Conservation (phyloP, 30 jellyfish, hydroid and myxozoan genomes). For the Rhopilema esculentum region DNA sequence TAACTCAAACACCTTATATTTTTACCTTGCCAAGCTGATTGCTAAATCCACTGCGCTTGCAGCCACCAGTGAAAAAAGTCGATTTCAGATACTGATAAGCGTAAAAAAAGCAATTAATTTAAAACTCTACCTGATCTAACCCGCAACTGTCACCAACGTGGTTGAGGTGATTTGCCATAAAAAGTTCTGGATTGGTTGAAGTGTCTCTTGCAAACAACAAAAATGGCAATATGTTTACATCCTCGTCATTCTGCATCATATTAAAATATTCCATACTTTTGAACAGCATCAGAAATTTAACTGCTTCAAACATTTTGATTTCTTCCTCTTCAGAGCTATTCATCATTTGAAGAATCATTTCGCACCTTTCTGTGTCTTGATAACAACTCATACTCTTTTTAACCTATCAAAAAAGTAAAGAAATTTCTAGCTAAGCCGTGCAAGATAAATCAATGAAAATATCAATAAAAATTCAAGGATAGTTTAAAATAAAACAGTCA, state of each 20-base stretch:
- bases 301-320: slow-evolving; percentile 63
- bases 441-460: no score
- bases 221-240: slow-evolving; percentile 3
- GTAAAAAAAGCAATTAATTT: no score
- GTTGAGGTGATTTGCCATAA: slow-evolving; percentile 69
- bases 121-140: slow-evolving; percentile 60
- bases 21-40: no score
- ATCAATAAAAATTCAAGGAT: no score
- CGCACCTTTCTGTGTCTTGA: slow-evolving; percentile 33
- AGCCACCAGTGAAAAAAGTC: no score
- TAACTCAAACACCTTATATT: no score
- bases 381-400: slow-evolving; percentile 19
- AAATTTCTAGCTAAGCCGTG: no score
- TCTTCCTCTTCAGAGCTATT: slow-evolving; percentile 36
- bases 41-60: no score
- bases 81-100: no score
- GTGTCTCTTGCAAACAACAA: slow-evolving; percentile 78
- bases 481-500: no score
- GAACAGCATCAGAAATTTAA: slow-evolving; percentile 62
- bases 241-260: slow-evolving; percentile 36
- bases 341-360: slow-evolving; percentile 36
- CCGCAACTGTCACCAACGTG: slow-evolving; percentile 67
- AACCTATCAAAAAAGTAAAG: slow-evolving; percentile 8
- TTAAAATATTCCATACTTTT: slow-evolving; percentile 19
- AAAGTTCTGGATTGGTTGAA: slow-evolving; percentile 42